These are phyloP conservation scores for Leuciscus idus DNA, from an alignment of 2,113 vertebrate genomes.

Conservation along the genomic window DNA sequence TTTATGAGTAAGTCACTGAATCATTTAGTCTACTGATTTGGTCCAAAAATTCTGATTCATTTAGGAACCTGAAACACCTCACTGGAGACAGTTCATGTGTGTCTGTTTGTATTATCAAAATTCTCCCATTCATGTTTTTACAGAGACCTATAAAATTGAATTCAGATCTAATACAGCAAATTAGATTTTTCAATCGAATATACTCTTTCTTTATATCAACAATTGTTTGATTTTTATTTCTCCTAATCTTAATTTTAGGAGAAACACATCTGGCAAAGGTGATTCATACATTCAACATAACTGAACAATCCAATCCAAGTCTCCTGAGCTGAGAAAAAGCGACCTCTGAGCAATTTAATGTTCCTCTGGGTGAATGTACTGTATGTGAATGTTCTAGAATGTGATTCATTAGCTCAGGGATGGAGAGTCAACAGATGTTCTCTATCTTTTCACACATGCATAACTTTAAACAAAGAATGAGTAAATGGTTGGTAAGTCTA, in stretches of 20 bases:
- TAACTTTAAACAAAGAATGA: constrained; percentile 35
- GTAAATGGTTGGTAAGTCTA: constrained; percentile 16
- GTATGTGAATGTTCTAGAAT: neutral
- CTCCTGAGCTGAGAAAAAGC: neutral
- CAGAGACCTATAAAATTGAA: neutral
- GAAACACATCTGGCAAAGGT: neutral
- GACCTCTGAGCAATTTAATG: neutral
- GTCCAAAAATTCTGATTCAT: neutral
- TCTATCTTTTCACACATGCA: constrained; percentile 1
- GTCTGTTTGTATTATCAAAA: neutral
- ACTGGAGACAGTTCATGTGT: neutral
- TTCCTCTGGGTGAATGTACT: neutral
- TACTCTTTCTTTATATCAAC: neutral
- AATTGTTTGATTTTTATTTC: neutral
- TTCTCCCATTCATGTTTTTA: neutral
- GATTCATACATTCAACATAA: neutral
- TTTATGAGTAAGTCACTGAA: neutral
- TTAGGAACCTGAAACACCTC: neutral
- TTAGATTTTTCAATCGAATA: neutral
- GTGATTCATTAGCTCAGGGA: constrained; percentile 11
- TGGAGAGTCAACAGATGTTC: constrained; percentile 11
- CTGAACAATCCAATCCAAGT: neutral
- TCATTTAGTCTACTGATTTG: neutral
- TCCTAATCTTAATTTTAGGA: neutral
- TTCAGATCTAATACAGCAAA: neutral